Base-by-base conservation (phyloP, 2,113 vertebrate species). In the Lanius collurio region DNA sequence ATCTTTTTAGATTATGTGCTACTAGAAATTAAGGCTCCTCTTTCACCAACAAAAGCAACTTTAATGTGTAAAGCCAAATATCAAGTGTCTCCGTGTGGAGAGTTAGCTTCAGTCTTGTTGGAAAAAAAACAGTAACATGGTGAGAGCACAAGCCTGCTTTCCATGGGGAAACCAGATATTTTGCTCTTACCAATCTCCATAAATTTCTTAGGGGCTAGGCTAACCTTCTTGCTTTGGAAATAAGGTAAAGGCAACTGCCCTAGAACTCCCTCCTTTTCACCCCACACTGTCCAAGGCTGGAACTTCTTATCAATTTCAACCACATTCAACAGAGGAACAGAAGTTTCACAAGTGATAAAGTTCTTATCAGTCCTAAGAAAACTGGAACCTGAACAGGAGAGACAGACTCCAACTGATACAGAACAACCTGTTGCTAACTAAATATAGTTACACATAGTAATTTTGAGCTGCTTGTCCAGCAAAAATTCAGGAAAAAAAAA, bases 341-440 rank as follows among this genome's bases (percentile, higher is more conserved):
- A 91, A 90, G 70, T 89, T 89, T 42, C 89, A 81, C 46, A 63
- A 83, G 39, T 1, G 94, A 96, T 90, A 59, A 94, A 81, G 60
- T 42, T 90, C 79, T 68, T 87, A 76, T 7, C 71, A 55, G 71
- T 90, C 93, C 89, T 74, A 90, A 90, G 90, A 94, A 93, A 89
- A 83, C 68, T 57, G 33, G 31, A 75, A 83, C 76, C 76, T 78
- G 76, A 83, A 70, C 17, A 70, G 67, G 9, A 84, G 74, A 42
- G 71, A 77, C 28, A 46, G 56, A 69, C 39, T 46, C 13, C 3
- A 85, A 53, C 22, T 15, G 41, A 76, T 37, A 63, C 10, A 77
- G 31, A 89, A 46, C 52, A 82, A 86, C 75, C 50, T 90, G 76
- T 65, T 83, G 69, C 53, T 92, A 53, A 46, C 47, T 93, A 49